Percentiles rank a stretch among this genome's conserved stretches.
Evolutionary conservation across 2,113 vertebrate genomes (phyloP).

Genomic region (Dasyurus viverrinus): DNA sequence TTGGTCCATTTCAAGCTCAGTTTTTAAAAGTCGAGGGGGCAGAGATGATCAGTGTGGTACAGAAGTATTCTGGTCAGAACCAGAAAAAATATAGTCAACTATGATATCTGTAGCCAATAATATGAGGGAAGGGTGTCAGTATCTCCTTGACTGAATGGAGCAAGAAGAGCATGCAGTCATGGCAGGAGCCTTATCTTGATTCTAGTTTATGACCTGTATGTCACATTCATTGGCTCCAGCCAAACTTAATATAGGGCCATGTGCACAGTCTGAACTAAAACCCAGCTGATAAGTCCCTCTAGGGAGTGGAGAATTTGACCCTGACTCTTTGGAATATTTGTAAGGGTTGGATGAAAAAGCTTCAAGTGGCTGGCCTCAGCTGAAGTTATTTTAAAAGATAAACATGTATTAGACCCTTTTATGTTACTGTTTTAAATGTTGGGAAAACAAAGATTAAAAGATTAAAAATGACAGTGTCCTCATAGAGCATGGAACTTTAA

Average conservation of each 20-base stretch:
- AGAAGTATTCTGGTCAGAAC: not conserved
- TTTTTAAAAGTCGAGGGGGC: not conserved
- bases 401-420: not conserved
- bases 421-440: not conserved
- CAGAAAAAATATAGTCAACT: not conserved
- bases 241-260: constrained; percentile 20
- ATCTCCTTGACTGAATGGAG: not conserved
- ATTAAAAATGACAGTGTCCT: not conserved
- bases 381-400: not conserved
- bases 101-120: not conserved
- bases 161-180: not conserved
- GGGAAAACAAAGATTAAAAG: not conserved
- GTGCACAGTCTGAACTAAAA: not conserved
- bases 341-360: not conserved
- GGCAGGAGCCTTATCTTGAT: not conserved
- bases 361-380: not conserved
- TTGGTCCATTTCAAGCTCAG: not conserved
- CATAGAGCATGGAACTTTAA: not conserved
- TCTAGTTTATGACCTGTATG: not conserved
- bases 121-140: not conserved
- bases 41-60: not conserved
- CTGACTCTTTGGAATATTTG: not conserved
- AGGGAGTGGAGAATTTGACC: constrained; percentile 37
- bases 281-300: constrained; percentile 3
- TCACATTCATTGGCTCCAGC: constrained; percentile 15